Evolutionary conservation across 2,888 invertebrate species (phyloP).

Genomic region (Hemicrepidius hirtus): DNA sequence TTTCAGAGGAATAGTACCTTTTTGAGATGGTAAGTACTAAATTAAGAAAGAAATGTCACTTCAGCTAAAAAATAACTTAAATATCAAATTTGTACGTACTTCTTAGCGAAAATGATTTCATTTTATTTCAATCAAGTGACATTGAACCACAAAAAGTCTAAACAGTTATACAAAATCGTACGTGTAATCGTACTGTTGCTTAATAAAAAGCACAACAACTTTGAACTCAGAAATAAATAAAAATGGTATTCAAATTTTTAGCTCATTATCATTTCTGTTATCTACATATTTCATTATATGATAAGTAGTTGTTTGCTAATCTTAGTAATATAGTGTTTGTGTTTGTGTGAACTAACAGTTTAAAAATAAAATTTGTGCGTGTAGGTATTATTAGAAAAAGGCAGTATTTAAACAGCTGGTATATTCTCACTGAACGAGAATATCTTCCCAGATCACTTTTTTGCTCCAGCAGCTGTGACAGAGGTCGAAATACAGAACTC

Average conservation of each 20-base stretch:
- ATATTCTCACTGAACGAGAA: too few relatives aligned
- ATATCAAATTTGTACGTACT: not conserved
- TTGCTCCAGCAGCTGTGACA: too few relatives aligned
- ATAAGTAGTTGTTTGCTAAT: too few relatives aligned
- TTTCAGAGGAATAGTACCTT: slow-evolving; percentile 12
- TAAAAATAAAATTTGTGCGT: too few relatives aligned
- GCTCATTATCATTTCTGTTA: not conserved
- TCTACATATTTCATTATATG: too few relatives aligned
- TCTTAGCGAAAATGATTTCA: not conserved
- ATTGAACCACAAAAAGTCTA: not conserved
- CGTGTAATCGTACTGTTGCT: not conserved
- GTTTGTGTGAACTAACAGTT: too few relatives aligned
- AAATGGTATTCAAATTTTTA: slow-evolving; percentile 31
- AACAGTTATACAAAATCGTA: not conserved
- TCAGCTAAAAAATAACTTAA: not conserved
- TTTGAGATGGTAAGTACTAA: slow-evolving; percentile 1
- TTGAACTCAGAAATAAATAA: slow-evolving; percentile 12
- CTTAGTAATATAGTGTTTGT: too few relatives aligned
- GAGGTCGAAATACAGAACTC: too few relatives aligned
- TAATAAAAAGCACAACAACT: not conserved
- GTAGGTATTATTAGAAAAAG: too few relatives aligned
- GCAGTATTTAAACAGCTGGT: too few relatives aligned
- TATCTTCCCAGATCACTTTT: too few relatives aligned
- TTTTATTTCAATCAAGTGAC: not conserved
- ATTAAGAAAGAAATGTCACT: not conserved